Base-by-base conservation (phyloP, 2,113 vertebrate genomes). In the Zootoca vivipara region DNA sequence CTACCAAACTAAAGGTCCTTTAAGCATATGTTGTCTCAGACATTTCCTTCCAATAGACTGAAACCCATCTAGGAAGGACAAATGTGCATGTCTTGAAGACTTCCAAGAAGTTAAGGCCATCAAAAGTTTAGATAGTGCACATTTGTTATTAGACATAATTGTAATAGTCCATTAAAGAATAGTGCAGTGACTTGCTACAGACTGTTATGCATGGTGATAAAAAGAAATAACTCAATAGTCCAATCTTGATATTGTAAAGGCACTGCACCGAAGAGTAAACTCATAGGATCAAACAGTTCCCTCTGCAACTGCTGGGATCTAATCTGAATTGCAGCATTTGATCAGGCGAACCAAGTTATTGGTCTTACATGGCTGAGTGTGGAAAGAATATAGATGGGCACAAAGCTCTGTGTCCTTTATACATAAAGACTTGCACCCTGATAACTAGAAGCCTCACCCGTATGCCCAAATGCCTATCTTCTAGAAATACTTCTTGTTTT, bases 1-100 rank as follows among this genome's bases (percentile, higher is more conserved):
- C 6, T 67, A 56, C 10, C 83, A 72, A 52, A 90, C 3, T 72
- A 65, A 91, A 90, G 0, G 80, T 62, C 75, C 90, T 89, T 22
- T 69, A 85, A 85, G 24, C 33, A 62, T 75, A 64, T 75, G 26
- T 62, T 33, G 46, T 64, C 38, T 38, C 26, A 24, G 56, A 35
- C 28, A n/a, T 64, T 65, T 58, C 74, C 20, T 18, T 73, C 58
- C 78, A 42, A 64, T 24, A 15, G 28, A 40, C 56, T 64, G 13
- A 77, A 77, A 30, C 75, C 62, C 22, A 84, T 73, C n/a, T 75
- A 85, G 16, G 35, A 24, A 77, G 7, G 4, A 28, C 56, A 46
- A 67, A 6, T 40, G 22, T 86, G 15, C 13, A 75, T 62, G 33
- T 33, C 72, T 26, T 64, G 33, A 72, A 46, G 70, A 56, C 52